These are phyloP conservation scores for Podargus strigoides DNA, from an alignment of 2,797 vertebrate genomes.

Conservation along the genomic window DNA sequence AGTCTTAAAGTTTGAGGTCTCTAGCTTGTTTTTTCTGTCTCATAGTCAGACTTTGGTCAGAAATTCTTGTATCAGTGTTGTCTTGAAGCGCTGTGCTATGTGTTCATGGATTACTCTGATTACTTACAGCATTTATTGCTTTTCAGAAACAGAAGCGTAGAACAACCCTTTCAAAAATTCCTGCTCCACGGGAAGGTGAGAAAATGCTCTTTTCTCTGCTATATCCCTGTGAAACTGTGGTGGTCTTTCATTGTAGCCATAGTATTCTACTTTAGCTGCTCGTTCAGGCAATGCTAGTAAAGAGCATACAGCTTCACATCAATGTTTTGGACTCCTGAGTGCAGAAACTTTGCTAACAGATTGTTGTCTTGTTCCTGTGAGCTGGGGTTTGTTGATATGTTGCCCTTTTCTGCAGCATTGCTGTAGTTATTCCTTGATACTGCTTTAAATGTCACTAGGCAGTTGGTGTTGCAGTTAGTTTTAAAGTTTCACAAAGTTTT, in stretches of 20 bases:
- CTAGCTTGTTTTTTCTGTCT: neutral
- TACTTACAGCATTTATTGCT: neutral
- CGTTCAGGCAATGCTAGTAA: neutral
- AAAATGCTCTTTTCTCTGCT: neutral
- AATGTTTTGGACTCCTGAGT: neutral
- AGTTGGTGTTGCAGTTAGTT: neutral
- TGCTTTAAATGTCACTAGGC: neutral
- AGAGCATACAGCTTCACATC: neutral
- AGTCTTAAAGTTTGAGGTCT: neutral
- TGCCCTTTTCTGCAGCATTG: neutral
- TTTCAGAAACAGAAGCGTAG: conserved; percentile 82
- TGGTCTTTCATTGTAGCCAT: neutral
- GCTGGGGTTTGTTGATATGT: neutral
- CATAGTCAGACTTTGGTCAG: neutral
- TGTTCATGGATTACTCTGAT: neutral
- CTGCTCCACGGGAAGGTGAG: conserved; percentile 82
- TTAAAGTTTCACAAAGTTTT: neutral
- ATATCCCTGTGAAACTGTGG: neutral
- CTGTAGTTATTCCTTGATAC: neutral
- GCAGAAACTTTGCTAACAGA: neutral
- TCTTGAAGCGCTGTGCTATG: neutral
- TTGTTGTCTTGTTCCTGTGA: neutral
- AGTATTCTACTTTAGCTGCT: neutral
- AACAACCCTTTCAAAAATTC: conserved; percentile 85
- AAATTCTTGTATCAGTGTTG: neutral